A percentile compares a stretch with the other conserved stretches of the same genome.
Conservation (phyloP, 2,888 invertebrate species). For the Philonicus albiceps region DNA sequence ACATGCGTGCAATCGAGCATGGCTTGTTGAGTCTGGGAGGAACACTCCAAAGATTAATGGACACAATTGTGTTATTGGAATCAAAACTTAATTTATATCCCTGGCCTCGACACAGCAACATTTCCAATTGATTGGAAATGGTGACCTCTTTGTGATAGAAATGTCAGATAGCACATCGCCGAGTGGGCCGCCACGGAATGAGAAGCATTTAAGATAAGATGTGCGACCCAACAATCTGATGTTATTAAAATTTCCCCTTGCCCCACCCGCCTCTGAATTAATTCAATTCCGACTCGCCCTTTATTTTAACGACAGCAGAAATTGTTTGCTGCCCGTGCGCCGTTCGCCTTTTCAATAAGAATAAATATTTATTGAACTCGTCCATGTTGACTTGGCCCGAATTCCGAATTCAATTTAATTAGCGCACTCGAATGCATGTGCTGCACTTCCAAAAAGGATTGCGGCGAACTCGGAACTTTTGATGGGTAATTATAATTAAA, state of each 20-base stretch:
- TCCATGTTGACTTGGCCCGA: neutral
- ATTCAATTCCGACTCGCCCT: neutral
- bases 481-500: neutral
- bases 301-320: neutral
- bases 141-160: neutral
- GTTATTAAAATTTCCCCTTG: neutral
- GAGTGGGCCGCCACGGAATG: neutral
- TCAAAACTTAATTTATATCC: slow-evolving; percentile 27
- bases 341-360: neutral
- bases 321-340: neutral
- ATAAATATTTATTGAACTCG: neutral
- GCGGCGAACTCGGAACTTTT: neutral
- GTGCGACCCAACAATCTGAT: neutral
- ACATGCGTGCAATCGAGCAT: neutral
- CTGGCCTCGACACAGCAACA: neutral
- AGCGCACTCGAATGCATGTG: neutral
- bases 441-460: neutral
- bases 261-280: neutral
- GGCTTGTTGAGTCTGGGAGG: neutral
- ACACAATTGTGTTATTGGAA: neutral
- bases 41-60: slow-evolving; percentile 24
- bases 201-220: neutral
- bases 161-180: neutral
- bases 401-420: neutral
- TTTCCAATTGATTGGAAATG: neutral